Conservation (phyloP, 1,140 invertebrate species). For the Epicauta chinensis region DNA sequence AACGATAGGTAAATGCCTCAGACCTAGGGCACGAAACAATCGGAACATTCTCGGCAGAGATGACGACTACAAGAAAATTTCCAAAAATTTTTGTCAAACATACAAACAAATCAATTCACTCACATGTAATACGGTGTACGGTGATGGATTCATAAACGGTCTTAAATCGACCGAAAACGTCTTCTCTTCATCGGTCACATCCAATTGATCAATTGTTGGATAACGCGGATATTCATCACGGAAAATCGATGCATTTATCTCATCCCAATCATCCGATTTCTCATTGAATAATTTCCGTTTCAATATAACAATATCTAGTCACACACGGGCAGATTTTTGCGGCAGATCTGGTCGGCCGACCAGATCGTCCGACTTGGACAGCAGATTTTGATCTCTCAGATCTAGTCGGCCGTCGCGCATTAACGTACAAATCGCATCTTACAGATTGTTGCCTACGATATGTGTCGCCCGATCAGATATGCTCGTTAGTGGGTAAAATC, state of each 20-base stretch:
- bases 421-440: no score
- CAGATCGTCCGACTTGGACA: no score
- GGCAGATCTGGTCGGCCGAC: no score
- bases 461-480: no score
- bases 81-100: slow-evolving; percentile 22
- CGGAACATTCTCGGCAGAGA: slow-evolving; percentile 87
- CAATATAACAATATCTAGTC: slow-evolving; percentile 80
- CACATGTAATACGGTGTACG: slow-evolving; percentile 74
- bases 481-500: no score
- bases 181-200: slow-evolving; percentile 62
- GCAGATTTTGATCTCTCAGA: no score
- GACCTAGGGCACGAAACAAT: slow-evolving; percentile 88
- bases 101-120: slow-evolving; percentile 36
- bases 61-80: slow-evolving; percentile 62
- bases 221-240: slow-evolving; percentile 87
- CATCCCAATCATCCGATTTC: slow-evolving; percentile 56
- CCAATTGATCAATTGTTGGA: slow-evolving; percentile 63
- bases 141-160: slow-evolving; percentile 90
- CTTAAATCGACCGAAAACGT: slow-evolving; percentile 76
- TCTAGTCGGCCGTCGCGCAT: no score
- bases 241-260: slow-evolving; percentile 66
- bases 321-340: slow-evolving; percentile 56
- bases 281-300: slow-evolving; percentile 85
- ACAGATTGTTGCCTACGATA: no score
- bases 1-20: slow-evolving; percentile 90